Conservation (phyloP, 2,797 vertebrate genomes). For the Arnoldichthys spilopterus region DNA sequence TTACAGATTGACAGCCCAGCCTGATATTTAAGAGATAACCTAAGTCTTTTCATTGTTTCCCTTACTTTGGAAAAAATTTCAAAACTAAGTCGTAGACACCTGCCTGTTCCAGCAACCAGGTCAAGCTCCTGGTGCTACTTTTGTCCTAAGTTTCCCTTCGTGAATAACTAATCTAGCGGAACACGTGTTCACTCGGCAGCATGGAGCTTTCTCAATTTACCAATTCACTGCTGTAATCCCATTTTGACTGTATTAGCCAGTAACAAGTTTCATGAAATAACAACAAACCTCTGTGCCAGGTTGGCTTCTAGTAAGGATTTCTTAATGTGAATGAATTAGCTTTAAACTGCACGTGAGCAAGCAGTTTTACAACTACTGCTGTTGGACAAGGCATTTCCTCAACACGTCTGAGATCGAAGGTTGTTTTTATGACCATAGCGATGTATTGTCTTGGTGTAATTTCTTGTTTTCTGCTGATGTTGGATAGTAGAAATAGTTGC, state of each 20-base stretch:
- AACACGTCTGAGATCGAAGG: not conserved
- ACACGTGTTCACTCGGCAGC: constrained; percentile 11
- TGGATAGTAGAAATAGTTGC: not conserved
- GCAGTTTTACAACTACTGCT: not conserved
- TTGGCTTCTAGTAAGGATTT: constrained; percentile 12
- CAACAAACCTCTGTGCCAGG: not conserved
- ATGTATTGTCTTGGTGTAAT: too few relatives aligned
- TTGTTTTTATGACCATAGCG: too few relatives aligned
- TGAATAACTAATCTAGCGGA: constrained; percentile 4
- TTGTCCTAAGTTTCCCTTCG: not conserved
- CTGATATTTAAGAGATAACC: too few relatives aligned
- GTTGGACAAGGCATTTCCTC: not conserved
- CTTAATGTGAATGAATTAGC: constrained; percentile 19
- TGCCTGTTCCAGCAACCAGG: not conserved
- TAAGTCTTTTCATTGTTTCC: not conserved
- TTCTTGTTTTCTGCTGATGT: too few relatives aligned
- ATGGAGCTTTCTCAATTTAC: constrained; percentile 6
- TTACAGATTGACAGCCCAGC: too few relatives aligned
- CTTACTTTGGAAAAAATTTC: not conserved
- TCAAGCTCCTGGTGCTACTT: not conserved
- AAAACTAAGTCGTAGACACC: not conserved
- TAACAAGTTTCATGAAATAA: constrained; percentile 10
- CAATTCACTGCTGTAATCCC: not conserved
- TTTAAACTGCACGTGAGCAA: not conserved
- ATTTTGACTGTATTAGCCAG: constrained; percentile 21